Conservation (phyloP, 1,140 invertebrate genomes). For the Drosophila pandora region DNA sequence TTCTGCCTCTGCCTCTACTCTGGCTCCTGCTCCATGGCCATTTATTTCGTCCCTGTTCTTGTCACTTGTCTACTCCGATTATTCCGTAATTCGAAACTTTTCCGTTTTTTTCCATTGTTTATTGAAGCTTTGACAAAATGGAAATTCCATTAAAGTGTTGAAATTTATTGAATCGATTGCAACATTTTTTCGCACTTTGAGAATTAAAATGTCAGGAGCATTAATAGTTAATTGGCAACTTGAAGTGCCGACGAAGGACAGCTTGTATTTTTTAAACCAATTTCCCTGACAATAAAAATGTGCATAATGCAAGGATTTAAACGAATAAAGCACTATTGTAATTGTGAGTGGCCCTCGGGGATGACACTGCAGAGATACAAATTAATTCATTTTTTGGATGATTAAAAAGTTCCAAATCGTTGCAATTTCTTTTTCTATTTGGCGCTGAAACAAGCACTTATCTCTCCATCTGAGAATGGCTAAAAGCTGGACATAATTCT, state of each 20-base stretch:
- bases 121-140: constrained; percentile 21
- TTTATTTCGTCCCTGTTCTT: constrained; percentile 34
- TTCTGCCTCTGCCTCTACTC: background rate
- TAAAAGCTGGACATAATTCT: background rate
- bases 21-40: constrained; percentile 21
- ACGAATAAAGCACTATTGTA: background rate
- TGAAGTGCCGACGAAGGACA: background rate
- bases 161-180: constrained; percentile 12
- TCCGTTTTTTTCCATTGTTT: constrained; percentile 6
- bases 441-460: background rate
- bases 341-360: background rate
- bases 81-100: constrained; percentile 34
- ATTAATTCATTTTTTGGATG: background rate
- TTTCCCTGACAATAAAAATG: background rate
- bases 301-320: background rate
- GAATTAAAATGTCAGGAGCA: background rate
- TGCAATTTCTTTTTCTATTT: background rate
- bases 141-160: background rate
- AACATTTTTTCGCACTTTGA: background rate
- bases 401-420: background rate
- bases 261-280: background rate
- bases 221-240: constrained; percentile 14
- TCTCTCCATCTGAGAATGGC: background rate
- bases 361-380: background rate
- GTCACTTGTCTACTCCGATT: constrained; percentile 48